A percentile compares a stretch with the other conserved stretches of the same genome.
Evolutionary conservation across 2,797 vertebrate species (phyloP).

Genomic region (Amphiprion clarkii): DNA sequence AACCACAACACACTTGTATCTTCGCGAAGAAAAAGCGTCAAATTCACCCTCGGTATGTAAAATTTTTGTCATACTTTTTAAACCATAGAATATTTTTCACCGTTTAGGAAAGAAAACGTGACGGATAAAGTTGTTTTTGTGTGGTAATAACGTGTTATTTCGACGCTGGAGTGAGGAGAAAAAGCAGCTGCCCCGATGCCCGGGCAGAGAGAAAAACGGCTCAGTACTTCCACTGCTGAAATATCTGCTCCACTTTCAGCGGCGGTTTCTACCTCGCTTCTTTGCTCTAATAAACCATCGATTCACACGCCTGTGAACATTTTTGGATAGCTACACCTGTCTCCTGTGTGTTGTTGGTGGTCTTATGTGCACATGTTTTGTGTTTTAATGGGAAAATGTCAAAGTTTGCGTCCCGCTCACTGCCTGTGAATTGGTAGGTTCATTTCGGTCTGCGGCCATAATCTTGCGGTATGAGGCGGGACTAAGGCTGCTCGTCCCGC

Average conservation of each 20-base stretch:
- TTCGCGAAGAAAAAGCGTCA: constrained; percentile 59
- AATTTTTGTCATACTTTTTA: constrained; percentile 15
- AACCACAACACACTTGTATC: constrained; percentile 81
- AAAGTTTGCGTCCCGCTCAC: constrained; percentile 73
- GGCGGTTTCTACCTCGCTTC: constrained; percentile 55
- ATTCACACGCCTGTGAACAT: background rate
- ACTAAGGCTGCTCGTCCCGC: constrained; percentile 48
- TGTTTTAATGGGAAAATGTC: constrained; percentile 57
- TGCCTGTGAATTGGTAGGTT: constrained; percentile 56
- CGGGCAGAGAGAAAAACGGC: constrained; percentile 57
- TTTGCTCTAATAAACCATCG: constrained; percentile 18
- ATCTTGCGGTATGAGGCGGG: constrained; percentile 84
- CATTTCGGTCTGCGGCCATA: constrained; percentile 84
- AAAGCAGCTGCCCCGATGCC: constrained; percentile 65
- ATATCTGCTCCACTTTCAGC: constrained; percentile 75
- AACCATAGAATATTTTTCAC: background rate
- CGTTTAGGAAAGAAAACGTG: constrained; percentile 48
- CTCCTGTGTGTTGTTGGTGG: constrained; percentile 17
- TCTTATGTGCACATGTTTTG: constrained; percentile 20
- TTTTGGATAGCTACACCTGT: constrained; percentile 39
- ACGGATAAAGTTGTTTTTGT: constrained; percentile 49
- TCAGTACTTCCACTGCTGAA: constrained; percentile 62
- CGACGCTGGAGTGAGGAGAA: constrained; percentile 59
- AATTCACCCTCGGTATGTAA: constrained; percentile 79
- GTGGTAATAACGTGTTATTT: constrained; percentile 61